Evolutionary conservation across 64 coral and sea anemone genomes (phyloP).

Genomic region (Stylophora pistillata): DNA sequence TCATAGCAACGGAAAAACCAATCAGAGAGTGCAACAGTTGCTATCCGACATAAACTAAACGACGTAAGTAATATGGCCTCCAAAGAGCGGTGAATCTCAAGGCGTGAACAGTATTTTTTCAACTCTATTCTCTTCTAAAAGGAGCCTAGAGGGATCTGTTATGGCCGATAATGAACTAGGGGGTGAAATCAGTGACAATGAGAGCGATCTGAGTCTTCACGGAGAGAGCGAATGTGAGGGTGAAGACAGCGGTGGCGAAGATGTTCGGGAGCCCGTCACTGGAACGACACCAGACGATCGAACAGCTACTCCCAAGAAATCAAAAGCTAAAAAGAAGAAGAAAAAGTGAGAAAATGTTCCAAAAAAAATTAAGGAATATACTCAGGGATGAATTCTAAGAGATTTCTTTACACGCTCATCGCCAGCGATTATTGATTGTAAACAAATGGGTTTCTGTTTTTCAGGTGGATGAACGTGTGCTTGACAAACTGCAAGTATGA

Average conservation of each 20-base stretch:
- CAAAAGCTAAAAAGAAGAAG: slow-evolving; percentile 90
- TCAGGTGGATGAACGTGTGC: slow-evolving; percentile 87
- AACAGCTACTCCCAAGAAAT: slow-evolving; percentile 65
- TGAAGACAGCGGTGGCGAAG: slow-evolving; percentile 68
- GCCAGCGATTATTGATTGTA: background rate
- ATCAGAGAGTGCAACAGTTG: slow-evolving; percentile 49
- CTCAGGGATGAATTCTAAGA: background rate
- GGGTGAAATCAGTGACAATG: slow-evolving; percentile 78
- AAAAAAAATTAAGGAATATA: background rate
- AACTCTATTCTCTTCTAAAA: background rate
- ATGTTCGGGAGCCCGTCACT: slow-evolving; percentile 41
- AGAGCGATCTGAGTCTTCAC: slow-evolving; percentile 64
- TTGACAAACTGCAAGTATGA: slow-evolving; percentile 97
- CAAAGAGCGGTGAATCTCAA: background rate
- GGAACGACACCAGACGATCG: slow-evolving; percentile 46
- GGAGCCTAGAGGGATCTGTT: background rate
- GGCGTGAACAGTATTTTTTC: background rate
- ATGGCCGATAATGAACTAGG: slow-evolving; percentile 84
- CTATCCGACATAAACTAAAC: slow-evolving; percentile 57
- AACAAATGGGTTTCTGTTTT: background rate
- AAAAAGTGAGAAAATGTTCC: slow-evolving; percentile 64
- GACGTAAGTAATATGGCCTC: slow-evolving; percentile 66
- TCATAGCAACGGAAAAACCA: slow-evolving; percentile 70
- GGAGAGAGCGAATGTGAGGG: slow-evolving; percentile 86
- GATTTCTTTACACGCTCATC: background rate